phyloP scores from a whole-genome alignment of 1,140 invertebrate genomes.

The Orius laevigatus region DNA sequence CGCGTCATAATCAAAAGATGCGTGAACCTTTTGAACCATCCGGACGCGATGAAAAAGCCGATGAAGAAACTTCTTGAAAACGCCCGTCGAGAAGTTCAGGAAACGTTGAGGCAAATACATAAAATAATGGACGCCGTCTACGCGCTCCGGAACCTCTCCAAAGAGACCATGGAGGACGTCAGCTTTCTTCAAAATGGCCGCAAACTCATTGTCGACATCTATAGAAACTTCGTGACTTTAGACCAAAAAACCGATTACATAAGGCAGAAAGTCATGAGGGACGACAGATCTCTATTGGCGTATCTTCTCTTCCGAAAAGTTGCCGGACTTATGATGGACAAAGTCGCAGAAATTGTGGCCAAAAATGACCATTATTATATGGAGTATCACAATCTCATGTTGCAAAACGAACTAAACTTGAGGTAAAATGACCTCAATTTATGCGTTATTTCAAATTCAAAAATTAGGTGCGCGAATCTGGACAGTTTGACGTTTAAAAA shows the following conservation, averaged over 20 bases:
- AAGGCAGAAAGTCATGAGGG: background rate
- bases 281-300: background rate
- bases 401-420: no score
- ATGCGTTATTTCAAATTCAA: no score
- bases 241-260: background rate
- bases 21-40: background rate
- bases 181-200: background rate
- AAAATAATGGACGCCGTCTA: conserved; percentile 5
- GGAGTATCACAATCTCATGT: no score
- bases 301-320: background rate
- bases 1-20: conserved; percentile 5
- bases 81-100: conserved; percentile 2
- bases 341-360: no score
- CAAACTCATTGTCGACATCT: background rate
- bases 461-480: no score
- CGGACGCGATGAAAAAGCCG: background rate
- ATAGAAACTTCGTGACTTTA: background rate
- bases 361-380: no score
- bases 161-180: background rate
- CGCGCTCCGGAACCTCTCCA: background rate
- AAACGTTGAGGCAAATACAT: background rate
- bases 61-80: background rate
- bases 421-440: no score
- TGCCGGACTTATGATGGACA: no score
- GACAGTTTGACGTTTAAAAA: no score